Base-by-base conservation (phyloP, 2,797 vertebrate genomes). In the Pseudomugil gertrudae region DNA sequence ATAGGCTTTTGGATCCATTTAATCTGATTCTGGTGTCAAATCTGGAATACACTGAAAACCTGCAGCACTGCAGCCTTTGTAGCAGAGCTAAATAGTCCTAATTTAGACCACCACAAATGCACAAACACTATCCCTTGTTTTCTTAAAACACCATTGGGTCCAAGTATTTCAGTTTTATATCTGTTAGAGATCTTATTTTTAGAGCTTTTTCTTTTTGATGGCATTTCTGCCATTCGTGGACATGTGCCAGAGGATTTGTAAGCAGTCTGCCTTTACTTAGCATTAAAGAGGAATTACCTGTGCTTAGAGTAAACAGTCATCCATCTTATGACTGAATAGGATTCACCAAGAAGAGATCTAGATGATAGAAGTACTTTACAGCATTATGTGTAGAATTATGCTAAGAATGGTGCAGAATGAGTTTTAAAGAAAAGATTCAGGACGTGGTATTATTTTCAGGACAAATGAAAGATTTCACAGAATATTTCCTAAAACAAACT, bases 381-480 rank as follows among this genome's bases (percentile, higher is more conserved):
- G 33, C 33, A 35, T 35, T 11, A n/a, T n/a, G n/a, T 29, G 29
- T 29, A 29, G 29, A 29, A 3, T 29, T 29, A 33, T 33, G 33
- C 33, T 3, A 13, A 11, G 9, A 35, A 35, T 13, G 33, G 33
- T 35, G 33, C 33, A 35, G 11, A 10, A 35, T 11, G 33, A 17
- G 36, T 15, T 40, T 11, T 17, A 40, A 40, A 53, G 23, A 38
- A n/a, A 9, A 11, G 10, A 45, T 26, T 65, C 10, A 2, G n/a
- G 27, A 47, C 10, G 1, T 27, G 9, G 47, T n/a, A 32, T 50
- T 9, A 56, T 27, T 29, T 47, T 24, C 30, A 63, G 54, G 1
- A 47, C 21, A 24, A 29, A 27, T 11, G 9, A 29, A 57, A 14
- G 32, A 38, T 50, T 51, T 80, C 19, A 66, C 9, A 56, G 21